These are phyloP conservation scores for Lontra canadensis DNA, from an alignment of 2,113 vertebrate species.

Conservation along the genomic window DNA sequence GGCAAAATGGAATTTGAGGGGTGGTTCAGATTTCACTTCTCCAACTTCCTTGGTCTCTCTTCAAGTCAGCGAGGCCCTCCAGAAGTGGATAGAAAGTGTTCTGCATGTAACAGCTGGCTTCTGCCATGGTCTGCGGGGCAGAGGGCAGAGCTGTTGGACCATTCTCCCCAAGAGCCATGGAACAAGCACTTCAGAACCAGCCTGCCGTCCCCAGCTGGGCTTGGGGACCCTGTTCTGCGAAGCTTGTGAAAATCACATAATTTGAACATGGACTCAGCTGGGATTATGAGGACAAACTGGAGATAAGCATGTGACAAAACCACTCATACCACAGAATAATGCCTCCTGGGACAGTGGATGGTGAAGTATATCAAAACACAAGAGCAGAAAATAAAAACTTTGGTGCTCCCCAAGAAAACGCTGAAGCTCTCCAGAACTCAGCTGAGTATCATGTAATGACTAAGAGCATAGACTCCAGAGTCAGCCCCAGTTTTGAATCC, in stretches of 20 bases:
- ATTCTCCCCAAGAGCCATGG: background rate
- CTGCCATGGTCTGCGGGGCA: background rate
- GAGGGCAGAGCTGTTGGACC: background rate
- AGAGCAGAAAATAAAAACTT: background rate
- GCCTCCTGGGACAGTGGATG: background rate
- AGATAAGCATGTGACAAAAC: background rate
- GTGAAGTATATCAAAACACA: background rate
- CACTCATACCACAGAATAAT: background rate
- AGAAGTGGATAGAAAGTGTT: background rate
- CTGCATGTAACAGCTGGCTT: background rate
- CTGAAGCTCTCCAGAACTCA: background rate
- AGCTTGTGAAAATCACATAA: background rate
- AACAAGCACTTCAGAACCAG: background rate
- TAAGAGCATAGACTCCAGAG: background rate
- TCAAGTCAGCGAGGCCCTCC: background rate
- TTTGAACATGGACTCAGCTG: background rate
- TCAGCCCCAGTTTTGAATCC: background rate
- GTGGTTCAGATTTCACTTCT: constrained; percentile 6
- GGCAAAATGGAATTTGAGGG: background rate
- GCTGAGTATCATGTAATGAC: background rate
- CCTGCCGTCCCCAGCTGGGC: background rate
- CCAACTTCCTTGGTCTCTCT: background rate
- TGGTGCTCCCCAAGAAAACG: background rate
- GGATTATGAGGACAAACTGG: background rate
- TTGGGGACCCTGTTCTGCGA: background rate